Evolutionary conservation across 2,113 vertebrate genomes (phyloP), one percentile per base, ranked within the genome.

Genomic region (Cephalopholis sonnerati): DNA sequence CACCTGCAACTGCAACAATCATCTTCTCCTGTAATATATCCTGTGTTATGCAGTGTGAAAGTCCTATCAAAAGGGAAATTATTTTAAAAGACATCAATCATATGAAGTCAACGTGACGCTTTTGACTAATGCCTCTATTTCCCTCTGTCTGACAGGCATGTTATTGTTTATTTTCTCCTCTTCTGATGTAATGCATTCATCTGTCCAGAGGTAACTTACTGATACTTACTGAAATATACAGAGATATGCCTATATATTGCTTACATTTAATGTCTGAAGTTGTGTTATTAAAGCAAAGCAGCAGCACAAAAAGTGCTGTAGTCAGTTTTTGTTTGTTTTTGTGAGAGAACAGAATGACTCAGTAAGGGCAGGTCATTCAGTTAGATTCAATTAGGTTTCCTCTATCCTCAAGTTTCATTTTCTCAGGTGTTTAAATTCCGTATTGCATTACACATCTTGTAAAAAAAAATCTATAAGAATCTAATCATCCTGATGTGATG

Each of bases 391-490:
- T 36, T 46, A 13, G 15, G 0, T 18, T 41, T 39, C 15, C 27
- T 51, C 22, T 27, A 15, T 57, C 44, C 7, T 15, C 9, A n/a
- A 53, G 25, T 51, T 72, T 74, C 0, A 64, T 57, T 39, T 48
- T 76, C 16, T n/a, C 11, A 62, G 1, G 39, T 62, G 16, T 25
- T 77, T 61, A 41, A 22, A 36, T 41, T 24, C 32, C 2, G 0
- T 22, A 62, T 62, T 64, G 32, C 25, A 74, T 62, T 67, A 5
- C 53, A 61, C 18, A 63, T 67, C 3, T 63, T 72, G 6, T 59
- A 11, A 63, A 70, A 81, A 44, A 55, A 46, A n/a, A 79, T 44
- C 68, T 27, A 41, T 82, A 46, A 57, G 13, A 75, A 88, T 46
- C 16, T 1, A 78, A 74, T 62, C 18, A 25, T 68, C 22, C 41